Conservation (phyloP, 2,113 vertebrate species). For the Mirounga angustirostris region DNA sequence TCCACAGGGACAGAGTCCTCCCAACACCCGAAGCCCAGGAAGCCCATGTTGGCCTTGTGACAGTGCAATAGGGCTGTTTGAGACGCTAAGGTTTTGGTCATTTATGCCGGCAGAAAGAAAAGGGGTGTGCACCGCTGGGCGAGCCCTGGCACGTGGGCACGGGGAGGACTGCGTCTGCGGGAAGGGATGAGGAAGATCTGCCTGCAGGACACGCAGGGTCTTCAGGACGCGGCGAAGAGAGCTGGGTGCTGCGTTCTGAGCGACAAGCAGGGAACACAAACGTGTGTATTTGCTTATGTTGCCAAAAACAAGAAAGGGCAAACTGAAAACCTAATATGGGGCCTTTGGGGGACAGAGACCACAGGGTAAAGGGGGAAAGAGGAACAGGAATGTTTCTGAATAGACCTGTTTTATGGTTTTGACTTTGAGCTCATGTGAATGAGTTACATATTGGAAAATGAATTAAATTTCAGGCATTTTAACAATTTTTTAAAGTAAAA, state of each 20-base stretch:
- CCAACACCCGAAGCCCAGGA: rapidly evolving
- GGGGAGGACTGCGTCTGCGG: rapidly evolving
- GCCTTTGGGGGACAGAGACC: too few species aligned
- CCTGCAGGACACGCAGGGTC: rapidly evolving
- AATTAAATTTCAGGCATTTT: background rate
- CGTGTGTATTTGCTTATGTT: rapidly evolving
- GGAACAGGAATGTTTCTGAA: background rate
- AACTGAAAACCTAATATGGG: background rate
- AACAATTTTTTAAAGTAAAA: background rate
- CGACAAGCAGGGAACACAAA: background rate
- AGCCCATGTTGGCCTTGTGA: background rate
- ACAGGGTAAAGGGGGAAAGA: too few species aligned
- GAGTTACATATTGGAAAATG: background rate
- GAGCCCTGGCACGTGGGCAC: rapidly evolving
- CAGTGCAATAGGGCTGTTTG: rapidly evolving
- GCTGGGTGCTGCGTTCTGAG: background rate
- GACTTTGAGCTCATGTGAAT: background rate
- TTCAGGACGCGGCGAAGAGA: rapidly evolving
- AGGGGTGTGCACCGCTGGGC: background rate
- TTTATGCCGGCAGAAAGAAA: background rate
- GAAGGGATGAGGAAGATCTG: background rate
- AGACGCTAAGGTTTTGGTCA: too few species aligned
- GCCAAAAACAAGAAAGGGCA: background rate
- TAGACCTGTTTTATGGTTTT: background rate
- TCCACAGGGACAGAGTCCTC: too few species aligned